Evolutionary conservation across 2,797 vertebrate genomes (phyloP).

Genomic region (Meriones psammophilus): DNA sequence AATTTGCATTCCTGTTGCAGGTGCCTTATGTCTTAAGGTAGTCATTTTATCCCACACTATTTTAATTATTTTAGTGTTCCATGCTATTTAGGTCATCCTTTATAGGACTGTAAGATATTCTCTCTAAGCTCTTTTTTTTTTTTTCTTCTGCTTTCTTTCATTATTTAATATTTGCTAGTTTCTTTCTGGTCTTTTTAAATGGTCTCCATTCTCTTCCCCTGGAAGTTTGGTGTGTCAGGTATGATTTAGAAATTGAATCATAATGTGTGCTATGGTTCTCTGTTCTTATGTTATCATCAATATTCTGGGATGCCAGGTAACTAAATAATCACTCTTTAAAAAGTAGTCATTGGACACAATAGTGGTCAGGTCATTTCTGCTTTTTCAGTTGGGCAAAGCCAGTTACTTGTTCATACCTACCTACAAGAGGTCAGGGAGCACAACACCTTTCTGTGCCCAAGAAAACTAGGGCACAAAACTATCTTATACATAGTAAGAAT

Average conservation of each 20-base stretch:
- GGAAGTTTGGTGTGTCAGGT: background rate
- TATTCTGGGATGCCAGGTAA: constrained; percentile 34
- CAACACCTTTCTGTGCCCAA: background rate
- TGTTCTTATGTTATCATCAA: background rate
- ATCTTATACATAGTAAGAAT: constrained; percentile 22
- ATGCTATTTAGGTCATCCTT: background rate
- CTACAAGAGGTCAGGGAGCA: background rate
- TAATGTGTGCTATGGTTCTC: background rate
- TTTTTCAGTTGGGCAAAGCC: constrained; percentile 37
- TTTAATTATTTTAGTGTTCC: background rate
- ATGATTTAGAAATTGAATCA: constrained; percentile 52
- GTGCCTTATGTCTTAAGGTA: background rate
- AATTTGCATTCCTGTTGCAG: constrained; percentile 9
- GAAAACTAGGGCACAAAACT: background rate
- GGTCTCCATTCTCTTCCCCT: background rate
- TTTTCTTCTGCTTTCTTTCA: background rate
- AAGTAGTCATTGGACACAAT: constrained; percentile 29
- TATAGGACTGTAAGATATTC: background rate
- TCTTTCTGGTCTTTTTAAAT: constrained; percentile 22
- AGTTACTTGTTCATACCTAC: constrained; percentile 40
- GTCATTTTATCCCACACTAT: background rate
- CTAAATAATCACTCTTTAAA: constrained; percentile 12
- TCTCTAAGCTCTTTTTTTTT: background rate
- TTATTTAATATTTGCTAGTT: constrained; percentile 53
- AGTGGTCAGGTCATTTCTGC: background rate